Percentiles rank a stretch among this genome's conserved stretches.
phyloP scores from a whole-genome alignment of 2,797 vertebrate genomes.

The Diplodus puntazzo region DNA sequence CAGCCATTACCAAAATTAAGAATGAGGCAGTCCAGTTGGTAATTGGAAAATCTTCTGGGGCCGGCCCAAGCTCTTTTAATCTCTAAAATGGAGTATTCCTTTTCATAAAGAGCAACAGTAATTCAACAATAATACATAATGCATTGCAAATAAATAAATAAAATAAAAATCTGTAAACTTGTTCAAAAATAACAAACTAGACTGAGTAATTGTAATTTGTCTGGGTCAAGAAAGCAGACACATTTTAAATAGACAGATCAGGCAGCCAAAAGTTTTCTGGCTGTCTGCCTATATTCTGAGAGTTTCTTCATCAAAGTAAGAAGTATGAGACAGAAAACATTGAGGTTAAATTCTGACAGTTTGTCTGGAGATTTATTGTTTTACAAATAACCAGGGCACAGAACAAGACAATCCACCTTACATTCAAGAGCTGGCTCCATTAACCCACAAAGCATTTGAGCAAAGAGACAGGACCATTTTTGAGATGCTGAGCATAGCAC shows the following conservation, averaged over 20 bases:
- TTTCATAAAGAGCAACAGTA: too few species aligned
- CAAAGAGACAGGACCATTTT: background rate
- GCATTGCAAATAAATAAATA: too few species aligned
- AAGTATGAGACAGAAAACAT: background rate
- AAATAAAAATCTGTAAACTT: too few species aligned
- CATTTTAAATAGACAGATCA: too few species aligned
- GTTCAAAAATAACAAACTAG: too few species aligned
- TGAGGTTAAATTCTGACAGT: background rate
- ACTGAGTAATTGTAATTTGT: background rate
- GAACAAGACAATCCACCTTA: background rate
- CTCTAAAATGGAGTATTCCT: too few species aligned
- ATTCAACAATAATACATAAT: too few species aligned
- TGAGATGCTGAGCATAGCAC: slow-evolving; percentile 35
- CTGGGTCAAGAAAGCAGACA: background rate
- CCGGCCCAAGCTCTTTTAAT: too few species aligned
- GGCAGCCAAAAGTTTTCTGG: background rate
- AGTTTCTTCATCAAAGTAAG: background rate
- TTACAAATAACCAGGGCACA: background rate
- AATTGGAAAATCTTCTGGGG: too few species aligned
- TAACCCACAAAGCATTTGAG: background rate
- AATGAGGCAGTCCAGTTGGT: too few species aligned
- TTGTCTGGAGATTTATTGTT: background rate
- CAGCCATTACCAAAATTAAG: too few species aligned
- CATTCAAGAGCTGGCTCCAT: background rate
- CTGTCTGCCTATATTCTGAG: background rate